Conservation (phyloP, 1,140 invertebrate genomes). For the Centruroides sculpturatus region DNA sequence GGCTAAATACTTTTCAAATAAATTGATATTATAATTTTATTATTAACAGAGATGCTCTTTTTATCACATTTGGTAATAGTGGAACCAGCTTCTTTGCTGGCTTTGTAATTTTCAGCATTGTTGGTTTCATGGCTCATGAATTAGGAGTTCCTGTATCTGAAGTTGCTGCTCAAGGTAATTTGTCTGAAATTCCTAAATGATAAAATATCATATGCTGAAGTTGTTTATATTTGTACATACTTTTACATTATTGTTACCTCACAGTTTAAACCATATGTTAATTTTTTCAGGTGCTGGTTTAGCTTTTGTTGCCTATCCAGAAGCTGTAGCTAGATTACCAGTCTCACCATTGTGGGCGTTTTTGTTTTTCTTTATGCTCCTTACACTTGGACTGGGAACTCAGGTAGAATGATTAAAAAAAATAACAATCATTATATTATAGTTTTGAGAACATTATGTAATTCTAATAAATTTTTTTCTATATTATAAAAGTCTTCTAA, state of each 20-base stretch:
- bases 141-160: constrained; percentile 22
- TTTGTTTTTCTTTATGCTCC: constrained; percentile 48
- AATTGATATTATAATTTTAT: neutral
- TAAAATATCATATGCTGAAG: no score
- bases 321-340: constrained; percentile 27
- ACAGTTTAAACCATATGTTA: no score
- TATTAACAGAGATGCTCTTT: constrained; percentile 24
- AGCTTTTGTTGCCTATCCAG: constrained; percentile 30
- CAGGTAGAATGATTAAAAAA: constrained; percentile 6
- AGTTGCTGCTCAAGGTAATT: constrained; percentile 22
- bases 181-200: neutral
- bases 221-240: no score
- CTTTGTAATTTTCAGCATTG: constrained; percentile 29
- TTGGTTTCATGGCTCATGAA: constrained; percentile 33
- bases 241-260: no score
- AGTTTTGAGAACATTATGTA: no score
- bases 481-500: neutral
- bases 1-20: no score
- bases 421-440: no score
- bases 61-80: constrained; percentile 27
- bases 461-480: no score
- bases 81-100: constrained; percentile 29
- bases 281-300: constrained; percentile 15
- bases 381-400: constrained; percentile 38
- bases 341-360: constrained; percentile 32